Percentiles rank a stretch among this genome's conserved stretches.
phyloP scores from a whole-genome alignment of 2,113 vertebrate species.

The Falcunculus frontatus region DNA sequence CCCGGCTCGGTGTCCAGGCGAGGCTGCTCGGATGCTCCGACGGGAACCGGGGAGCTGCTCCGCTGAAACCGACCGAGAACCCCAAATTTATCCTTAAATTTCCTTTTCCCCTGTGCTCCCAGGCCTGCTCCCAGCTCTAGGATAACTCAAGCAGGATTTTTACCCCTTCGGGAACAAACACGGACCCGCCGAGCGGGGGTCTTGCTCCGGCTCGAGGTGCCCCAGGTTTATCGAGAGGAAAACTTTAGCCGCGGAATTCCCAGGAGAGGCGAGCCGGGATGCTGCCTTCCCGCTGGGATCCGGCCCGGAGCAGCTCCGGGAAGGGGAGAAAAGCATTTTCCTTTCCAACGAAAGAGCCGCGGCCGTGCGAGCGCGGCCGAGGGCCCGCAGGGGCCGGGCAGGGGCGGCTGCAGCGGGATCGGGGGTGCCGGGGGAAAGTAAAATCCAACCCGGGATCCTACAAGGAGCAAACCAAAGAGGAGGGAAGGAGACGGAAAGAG shows the following conservation, averaged over 20 bases:
- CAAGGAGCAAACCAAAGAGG: background rate
- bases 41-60: background rate
- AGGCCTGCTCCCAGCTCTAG: conserved; percentile 13
- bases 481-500: background rate
- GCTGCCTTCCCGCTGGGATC: background rate
- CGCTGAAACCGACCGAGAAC: background rate
- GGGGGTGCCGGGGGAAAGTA: background rate
- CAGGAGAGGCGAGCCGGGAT: background rate
- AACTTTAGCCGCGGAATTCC: background rate
- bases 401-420: background rate
- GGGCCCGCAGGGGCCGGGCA: background rate
- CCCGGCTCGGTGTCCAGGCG: background rate
- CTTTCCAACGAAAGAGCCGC: background rate
- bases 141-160: background rate
- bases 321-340: background rate
- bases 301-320: background rate
- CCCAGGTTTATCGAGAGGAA: background rate
- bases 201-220: background rate
- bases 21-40: background rate
- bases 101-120: background rate
- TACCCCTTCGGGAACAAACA: background rate
- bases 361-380: background rate
- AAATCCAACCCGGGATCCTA: background rate
- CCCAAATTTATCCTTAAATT: background rate
- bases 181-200: background rate